Base-by-base conservation (phyloP, 1,140 invertebrate species). In the Dinoponera quadriceps region DNA sequence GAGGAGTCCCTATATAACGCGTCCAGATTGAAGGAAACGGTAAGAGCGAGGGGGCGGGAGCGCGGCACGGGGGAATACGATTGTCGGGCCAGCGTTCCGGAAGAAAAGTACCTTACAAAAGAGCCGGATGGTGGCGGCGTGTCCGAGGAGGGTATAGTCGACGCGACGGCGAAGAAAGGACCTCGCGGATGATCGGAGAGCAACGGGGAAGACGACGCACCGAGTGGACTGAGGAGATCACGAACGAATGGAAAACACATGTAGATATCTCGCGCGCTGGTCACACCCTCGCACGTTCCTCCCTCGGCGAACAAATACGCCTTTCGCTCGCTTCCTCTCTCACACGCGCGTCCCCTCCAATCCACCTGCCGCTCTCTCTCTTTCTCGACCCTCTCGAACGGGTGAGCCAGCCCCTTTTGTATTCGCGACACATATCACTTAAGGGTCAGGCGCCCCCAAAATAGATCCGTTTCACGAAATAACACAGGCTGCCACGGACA, bases 391-490 rank as follows among this genome's bases (percentile, higher is more conserved):
- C 83, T 83, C 57, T 80, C 44, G 33, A 73, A 33, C 27, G 65
- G 72, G n/a, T 16, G 29, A 22, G 88, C 68, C 82, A 80, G 84
- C 82, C 82, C 85, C 90, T 87, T 92, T 92, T 92, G 91, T 93
- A 93, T 93, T 92, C 92, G 83, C 82, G 88, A 91, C 89, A 91
- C 92, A 93, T 92, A 92, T 93, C 91, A 93, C 91, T 93, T 92
- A 91, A 92, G 92, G 91, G 92, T 93, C 92, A 92, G 92, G 90
- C 88, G 89, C 91, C 90, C 92, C 91, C 90, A 89, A 92, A 93
- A 93, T 92, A 92, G 92, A 93, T 93, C 92, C 89, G 91, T 93
- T 93, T 92, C 90, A 90, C 88, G 89, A 92, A 93, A 93, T 93
- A 93, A 93, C 91, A 93, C 85, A 84, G 86, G 74, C 86, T 91